Evolutionary conservation across 1,140 invertebrate genomes (phyloP).

Genomic region (Araneus ventricosus): DNA sequence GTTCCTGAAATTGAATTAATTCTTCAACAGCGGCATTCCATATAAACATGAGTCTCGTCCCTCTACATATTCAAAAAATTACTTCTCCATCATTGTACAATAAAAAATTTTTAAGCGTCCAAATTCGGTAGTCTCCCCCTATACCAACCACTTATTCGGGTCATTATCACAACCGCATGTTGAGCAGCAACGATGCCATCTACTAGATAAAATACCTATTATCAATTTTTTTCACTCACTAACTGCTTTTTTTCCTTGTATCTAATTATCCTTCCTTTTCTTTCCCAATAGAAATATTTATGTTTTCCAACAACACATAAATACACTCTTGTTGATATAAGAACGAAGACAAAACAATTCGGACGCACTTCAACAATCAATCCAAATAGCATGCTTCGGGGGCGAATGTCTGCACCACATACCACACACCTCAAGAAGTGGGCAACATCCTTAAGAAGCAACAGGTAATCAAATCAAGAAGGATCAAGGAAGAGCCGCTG

Average conservation of each 20-base stretch:
- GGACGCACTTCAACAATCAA: neutral
- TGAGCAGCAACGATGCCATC: too few species aligned
- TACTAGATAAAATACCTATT: too few species aligned
- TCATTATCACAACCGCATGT: too few species aligned
- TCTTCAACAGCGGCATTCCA: too few species aligned
- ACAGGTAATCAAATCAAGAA: conserved; percentile 23
- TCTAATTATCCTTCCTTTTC: neutral
- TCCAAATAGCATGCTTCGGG: neutral
- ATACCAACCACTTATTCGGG: too few species aligned
- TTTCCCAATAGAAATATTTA: neutral
- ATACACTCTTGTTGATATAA: neutral
- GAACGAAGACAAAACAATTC: neutral
- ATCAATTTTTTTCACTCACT: too few species aligned
- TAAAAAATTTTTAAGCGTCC: too few species aligned
- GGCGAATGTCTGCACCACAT: neutral
- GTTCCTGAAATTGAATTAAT: too few species aligned
- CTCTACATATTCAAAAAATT: too few species aligned
- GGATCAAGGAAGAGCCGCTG: neutral
- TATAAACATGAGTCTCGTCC: too few species aligned
- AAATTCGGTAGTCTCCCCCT: too few species aligned
- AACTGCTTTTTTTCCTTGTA: neutral
- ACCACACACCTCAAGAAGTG: neutral
- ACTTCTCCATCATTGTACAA: too few species aligned
- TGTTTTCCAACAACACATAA: neutral
- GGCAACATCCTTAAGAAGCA: conserved; percentile 18